phyloP scores from a whole-genome alignment of 2,797 vertebrate genomes.

The Xyrichtys novacula region DNA sequence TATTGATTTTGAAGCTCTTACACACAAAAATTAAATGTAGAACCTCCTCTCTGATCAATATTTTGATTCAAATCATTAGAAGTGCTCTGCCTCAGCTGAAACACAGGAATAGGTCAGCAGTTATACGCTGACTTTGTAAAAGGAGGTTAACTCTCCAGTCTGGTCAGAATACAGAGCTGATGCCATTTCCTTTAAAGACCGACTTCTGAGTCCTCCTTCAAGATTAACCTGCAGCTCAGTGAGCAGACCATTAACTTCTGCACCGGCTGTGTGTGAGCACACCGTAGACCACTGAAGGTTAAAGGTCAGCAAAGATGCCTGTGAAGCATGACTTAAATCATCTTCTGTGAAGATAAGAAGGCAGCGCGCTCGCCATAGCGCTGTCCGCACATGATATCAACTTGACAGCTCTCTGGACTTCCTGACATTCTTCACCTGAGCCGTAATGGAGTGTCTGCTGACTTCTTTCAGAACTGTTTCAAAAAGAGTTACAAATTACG shows the following conservation, averaged over 20 bases:
- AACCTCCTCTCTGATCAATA: not conserved
- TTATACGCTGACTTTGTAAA: not conserved
- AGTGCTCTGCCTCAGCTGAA: slow-evolving; percentile 6
- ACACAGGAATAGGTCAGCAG: not conserved
- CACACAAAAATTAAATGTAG: not conserved
- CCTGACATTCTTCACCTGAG: no score
- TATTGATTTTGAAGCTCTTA: not conserved
- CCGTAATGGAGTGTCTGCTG: not conserved
- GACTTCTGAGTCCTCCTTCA: not conserved
- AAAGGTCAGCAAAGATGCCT: slow-evolving; percentile 31
- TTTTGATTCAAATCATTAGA: not conserved
- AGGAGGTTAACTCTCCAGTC: no score
- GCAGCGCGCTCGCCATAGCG: not conserved
- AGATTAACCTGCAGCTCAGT: slow-evolving; percentile 1
- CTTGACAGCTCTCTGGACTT: no score
- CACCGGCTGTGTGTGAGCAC: not conserved
- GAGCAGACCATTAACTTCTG: not conserved
- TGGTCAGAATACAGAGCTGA: not conserved
- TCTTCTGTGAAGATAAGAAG: slow-evolving; percentile 8
- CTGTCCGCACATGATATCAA: not conserved
- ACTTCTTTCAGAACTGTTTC: no score
- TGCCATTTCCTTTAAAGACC: not conserved
- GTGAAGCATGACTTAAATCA: slow-evolving; percentile 24
- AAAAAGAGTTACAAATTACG: no score
- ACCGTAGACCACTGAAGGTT: slow-evolving; percentile 41